These are phyloP conservation scores for Chelidonichthys spinosus DNA, from an alignment of 2,797 vertebrate genomes.

Conservation along the genomic window DNA sequence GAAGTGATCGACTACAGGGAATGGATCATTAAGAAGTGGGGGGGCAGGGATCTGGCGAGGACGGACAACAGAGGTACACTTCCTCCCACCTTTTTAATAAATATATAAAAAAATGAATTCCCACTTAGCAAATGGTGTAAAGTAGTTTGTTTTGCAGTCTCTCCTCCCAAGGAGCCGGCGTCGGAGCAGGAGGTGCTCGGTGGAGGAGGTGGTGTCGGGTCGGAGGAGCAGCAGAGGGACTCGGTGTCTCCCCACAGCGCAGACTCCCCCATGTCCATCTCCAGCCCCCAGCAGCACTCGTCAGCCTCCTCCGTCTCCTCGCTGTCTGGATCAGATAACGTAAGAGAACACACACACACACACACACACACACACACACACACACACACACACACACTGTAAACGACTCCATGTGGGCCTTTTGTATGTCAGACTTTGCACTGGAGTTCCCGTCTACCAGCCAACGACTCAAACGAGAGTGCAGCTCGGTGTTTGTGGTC, in stretches of 20 bases:
- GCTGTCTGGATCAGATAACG: constrained; percentile 94
- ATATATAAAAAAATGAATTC: too few relatives aligned
- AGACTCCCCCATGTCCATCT: constrained; percentile 89
- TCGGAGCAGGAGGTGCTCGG: constrained; percentile 62
- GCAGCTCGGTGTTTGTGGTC: too few relatives aligned
- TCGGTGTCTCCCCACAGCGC: constrained; percentile 87
- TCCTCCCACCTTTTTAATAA: background rate
- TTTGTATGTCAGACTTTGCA: background rate
- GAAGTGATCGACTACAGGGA: constrained; percentile 97
- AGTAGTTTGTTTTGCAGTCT: constrained; percentile 15
- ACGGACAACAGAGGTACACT: constrained; percentile 86
- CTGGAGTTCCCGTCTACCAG: too few relatives aligned
- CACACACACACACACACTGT: background rate
- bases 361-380: background rate
- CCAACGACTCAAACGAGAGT: too few relatives aligned
- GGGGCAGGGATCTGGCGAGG: constrained; percentile 82
- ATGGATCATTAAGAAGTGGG: constrained; percentile 98
- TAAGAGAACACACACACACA: constrained; percentile 75
- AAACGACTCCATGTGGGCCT: background rate
- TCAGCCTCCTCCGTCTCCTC: constrained; percentile 95
- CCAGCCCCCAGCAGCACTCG: constrained; percentile 91
- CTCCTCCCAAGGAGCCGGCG: constrained; percentile 61
- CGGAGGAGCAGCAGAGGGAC: constrained; percentile 88
- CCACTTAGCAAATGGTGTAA: background rate
- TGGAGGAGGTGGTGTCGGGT: constrained; percentile 53